These are phyloP conservation scores for Myathropa florea DNA, from an alignment of 2,888 invertebrate species.

Conservation along the genomic window DNA sequence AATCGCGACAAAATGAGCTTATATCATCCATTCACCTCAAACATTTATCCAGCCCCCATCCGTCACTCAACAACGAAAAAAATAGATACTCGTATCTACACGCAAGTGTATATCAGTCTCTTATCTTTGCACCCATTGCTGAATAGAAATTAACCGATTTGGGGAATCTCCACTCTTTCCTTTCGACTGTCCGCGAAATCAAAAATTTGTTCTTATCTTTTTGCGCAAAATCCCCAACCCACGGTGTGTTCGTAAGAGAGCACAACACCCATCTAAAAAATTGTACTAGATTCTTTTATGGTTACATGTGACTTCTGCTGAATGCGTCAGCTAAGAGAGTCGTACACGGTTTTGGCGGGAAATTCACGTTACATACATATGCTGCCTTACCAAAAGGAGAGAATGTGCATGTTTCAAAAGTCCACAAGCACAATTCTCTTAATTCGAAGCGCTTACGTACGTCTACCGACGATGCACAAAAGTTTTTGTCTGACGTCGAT, in stretches of 20 bases:
- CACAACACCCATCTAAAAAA: conserved; percentile 1
- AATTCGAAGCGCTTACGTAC: no score
- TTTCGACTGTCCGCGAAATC: neutral
- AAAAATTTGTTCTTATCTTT: neutral
- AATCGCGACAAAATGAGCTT: neutral
- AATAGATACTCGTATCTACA: neutral
- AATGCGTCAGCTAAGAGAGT: conserved; percentile 22
- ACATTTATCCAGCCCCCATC: neutral
- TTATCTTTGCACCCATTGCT: neutral
- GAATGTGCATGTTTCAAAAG: neutral
- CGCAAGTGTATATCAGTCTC: neutral
- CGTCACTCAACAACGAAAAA: no score
- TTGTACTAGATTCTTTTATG: conserved; percentile 48
- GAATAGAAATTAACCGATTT: conserved; percentile 5
- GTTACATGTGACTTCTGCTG: conserved; percentile 22
- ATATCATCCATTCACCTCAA: neutral
- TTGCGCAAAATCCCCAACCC: conserved; percentile 45
- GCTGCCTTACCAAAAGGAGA: neutral
- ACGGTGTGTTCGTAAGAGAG: neutral
- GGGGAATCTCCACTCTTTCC: neutral
- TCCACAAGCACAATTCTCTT: no score
- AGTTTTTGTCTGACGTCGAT: conserved; percentile 23
- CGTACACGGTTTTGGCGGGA: conserved; percentile 33
- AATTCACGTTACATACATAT: neutral
- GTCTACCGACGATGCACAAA: neutral